A percentile compares a stretch with the other conserved stretches of the same genome.
phyloP scores from a whole-genome alignment of 2,797 vertebrate species.

The Novumbra hubbsi region DNA sequence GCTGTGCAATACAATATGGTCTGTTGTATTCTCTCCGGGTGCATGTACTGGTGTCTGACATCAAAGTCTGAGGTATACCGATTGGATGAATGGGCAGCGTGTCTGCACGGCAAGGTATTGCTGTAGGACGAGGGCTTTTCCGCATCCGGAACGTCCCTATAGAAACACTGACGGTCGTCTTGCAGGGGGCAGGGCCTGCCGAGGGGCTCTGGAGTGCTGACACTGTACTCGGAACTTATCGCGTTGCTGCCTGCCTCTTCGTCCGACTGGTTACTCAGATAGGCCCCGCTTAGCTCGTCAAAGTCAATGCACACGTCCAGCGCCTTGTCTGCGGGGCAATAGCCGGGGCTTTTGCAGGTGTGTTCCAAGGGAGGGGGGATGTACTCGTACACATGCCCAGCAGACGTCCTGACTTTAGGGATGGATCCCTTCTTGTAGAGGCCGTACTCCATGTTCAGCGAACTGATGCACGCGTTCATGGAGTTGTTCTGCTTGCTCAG shows the following conservation, averaged over 20 bases:
- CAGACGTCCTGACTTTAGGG: slow-evolving; percentile 88
- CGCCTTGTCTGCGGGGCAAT: slow-evolving; percentile 80
- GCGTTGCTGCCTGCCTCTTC: slow-evolving; percentile 80
- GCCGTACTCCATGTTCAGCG: slow-evolving; percentile 95
- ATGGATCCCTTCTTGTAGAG: slow-evolving; percentile 84
- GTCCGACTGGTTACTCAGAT: slow-evolving; percentile 74
- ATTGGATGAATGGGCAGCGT: slow-evolving; percentile 78
- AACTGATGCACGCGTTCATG: slow-evolving; percentile 90
- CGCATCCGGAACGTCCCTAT: slow-evolving; percentile 85
- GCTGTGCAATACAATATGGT: slow-evolving; percentile 89
- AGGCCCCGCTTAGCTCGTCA: slow-evolving; percentile 87
- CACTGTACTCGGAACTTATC: slow-evolving; percentile 86
- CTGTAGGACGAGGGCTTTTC: slow-evolving; percentile 83
- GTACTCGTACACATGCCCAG: slow-evolving; percentile 93
- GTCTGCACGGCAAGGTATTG: slow-evolving; percentile 86
- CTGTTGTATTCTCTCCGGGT: slow-evolving; percentile 89
- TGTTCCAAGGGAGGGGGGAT: slow-evolving; percentile 86
- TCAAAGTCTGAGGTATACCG: slow-evolving; percentile 89
- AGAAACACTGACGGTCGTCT: slow-evolving; percentile 87
- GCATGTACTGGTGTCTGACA: slow-evolving; percentile 83
- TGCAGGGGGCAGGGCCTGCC: slow-evolving; percentile 82
- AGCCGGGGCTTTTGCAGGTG: slow-evolving; percentile 81
- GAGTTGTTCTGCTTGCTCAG: slow-evolving; percentile 87
- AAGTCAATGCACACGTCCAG: slow-evolving; percentile 89
- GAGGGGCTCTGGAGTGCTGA: slow-evolving; percentile 86